Base-by-base conservation (phyloP, 2,113 vertebrate species). In the Alexandromys fortis region DNA sequence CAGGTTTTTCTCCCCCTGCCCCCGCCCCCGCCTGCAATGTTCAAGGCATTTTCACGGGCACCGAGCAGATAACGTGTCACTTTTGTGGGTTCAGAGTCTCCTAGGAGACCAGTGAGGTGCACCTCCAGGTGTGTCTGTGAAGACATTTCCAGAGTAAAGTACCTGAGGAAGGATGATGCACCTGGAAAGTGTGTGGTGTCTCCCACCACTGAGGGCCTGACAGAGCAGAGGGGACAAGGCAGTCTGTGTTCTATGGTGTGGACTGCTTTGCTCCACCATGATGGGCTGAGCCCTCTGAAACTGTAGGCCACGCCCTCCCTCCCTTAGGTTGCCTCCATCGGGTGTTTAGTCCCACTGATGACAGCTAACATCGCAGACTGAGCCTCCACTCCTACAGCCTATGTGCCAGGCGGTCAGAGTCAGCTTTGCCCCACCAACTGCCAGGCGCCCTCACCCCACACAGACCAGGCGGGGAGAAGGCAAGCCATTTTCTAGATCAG, bases 391-490 rank as follows among this genome's bases (percentile, higher is more conserved):
- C 13, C 65, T n/a, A 2, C 2, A 7, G 63, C 28, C 30, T 65
- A 0, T 24, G 45, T 7, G 16, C 12, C 7, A 49, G 52, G 33
- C 5, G 8, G 70, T 28, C 24, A 11, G 12, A 79, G 55, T 47
- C 73, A 11, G 14, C 42, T 42, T 42, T 42, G 42, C 47, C 24
- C 81, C 42, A 12, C 33, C 9, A 6, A 26, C 78, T 72, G 42
- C 38, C 26, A 19, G 49, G 33, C 1, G 9, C 42, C 47, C 47
- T 83, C 7, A 3, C 17, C 1, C 13, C 0, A 0, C 3, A n/a
- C 0, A 61, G 26, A 2, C 10, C 35, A 38, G n/a, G 12, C 26
- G 1, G 22, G 47, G 58, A 26, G 67, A 55, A 77, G 52, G 11
- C n/a, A 79, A 55, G 14, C 70, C n/a, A 21, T 28, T 2, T 16